Evolutionary conservation across 2,888 invertebrate genomes (phyloP).

Genomic region (Eristalis pertinax): DNA sequence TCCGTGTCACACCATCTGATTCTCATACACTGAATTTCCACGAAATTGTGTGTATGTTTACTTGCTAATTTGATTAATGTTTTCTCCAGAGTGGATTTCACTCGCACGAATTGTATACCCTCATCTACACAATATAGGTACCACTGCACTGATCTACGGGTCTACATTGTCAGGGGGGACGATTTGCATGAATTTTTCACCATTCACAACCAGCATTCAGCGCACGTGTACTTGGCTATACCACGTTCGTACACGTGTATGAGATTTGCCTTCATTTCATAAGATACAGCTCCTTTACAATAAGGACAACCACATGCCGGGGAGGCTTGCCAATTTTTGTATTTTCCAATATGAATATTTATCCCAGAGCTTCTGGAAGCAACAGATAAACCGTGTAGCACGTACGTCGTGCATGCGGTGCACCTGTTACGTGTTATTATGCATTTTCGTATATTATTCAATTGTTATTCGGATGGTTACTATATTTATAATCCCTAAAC

Average conservation of each 20-base stretch:
- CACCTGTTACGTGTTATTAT: background rate
- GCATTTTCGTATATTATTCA: background rate
- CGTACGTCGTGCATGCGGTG: background rate
- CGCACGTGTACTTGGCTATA: background rate
- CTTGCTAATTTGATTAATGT: background rate
- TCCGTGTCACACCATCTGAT: background rate
- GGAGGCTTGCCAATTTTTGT: background rate
- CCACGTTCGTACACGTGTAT: background rate
- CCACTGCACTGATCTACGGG: background rate
- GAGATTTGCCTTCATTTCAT: background rate
- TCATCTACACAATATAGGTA: background rate
- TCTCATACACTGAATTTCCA: background rate
- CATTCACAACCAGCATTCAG: background rate
- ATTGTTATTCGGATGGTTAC: background rate
- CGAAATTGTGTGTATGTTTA: background rate
- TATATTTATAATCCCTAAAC: background rate
- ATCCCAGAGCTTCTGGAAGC: background rate
- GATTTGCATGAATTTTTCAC: background rate
- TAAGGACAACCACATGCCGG: background rate
- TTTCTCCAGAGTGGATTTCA: background rate
- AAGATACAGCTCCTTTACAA: background rate
- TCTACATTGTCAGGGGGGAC: background rate
- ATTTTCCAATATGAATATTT: background rate
- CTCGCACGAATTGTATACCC: background rate
- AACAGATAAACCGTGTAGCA: background rate